These are phyloP conservation scores for Elachura formosa DNA, from an alignment of 2,113 vertebrate genomes.

Conservation along the genomic window DNA sequence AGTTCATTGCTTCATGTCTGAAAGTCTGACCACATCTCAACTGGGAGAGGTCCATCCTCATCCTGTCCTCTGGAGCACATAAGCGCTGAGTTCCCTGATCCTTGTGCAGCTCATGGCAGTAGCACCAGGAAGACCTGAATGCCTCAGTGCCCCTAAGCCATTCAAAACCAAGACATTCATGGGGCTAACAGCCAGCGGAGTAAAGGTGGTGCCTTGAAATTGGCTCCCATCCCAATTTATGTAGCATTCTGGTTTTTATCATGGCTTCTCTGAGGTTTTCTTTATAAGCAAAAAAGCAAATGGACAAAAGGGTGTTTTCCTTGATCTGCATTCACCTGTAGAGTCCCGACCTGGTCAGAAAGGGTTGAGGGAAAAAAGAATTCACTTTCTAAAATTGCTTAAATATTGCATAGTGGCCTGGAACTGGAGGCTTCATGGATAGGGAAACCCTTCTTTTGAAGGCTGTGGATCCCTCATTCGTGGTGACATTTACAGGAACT, in stretches of 20 bases:
- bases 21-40: background rate
- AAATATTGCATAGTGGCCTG: background rate
- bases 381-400: background rate
- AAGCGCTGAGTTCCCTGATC: background rate
- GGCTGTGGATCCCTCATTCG: background rate
- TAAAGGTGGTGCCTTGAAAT: background rate
- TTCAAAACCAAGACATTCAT: background rate
- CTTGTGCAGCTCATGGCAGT: background rate
- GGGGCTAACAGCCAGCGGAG: background rate
- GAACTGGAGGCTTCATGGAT: background rate
- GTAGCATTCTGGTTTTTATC: background rate
- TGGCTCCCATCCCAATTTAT: background rate
- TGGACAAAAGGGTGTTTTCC: background rate
- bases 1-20: background rate
- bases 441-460: background rate
- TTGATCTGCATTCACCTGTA: background rate
- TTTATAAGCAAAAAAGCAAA: background rate
- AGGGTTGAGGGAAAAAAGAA: background rate
- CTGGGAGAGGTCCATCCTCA: background rate
- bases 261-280: background rate
- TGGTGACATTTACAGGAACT: background rate
- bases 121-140: constrained; percentile 17
- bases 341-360: background rate
- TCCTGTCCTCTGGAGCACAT: background rate
- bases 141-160: constrained; percentile 3